Evolutionary conservation across 2,888 invertebrate genomes (phyloP).

Genomic region (Anoplius nigerrimus): DNA sequence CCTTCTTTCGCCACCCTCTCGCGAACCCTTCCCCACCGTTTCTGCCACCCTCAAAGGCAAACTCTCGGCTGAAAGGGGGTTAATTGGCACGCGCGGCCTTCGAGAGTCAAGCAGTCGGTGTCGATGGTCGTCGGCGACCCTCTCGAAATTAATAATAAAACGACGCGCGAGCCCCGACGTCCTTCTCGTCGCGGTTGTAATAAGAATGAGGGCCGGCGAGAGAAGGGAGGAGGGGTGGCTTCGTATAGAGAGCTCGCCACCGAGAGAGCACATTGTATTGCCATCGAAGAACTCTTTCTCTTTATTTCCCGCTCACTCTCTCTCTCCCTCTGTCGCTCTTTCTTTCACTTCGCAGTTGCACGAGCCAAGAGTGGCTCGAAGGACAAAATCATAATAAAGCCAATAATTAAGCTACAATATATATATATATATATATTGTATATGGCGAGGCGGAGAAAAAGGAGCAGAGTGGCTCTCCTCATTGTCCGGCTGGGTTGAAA

Average conservation of each 20-base stretch:
- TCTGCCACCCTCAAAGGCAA: slow-evolving; percentile 31
- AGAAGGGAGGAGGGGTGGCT: slow-evolving; percentile 26
- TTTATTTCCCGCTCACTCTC: slow-evolving; percentile 10
- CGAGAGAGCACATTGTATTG: slow-evolving; percentile 42
- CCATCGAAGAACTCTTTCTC: slow-evolving; percentile 38
- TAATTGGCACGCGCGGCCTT: slow-evolving; percentile 50
- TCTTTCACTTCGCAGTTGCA: slow-evolving; percentile 25
- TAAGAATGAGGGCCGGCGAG: slow-evolving; percentile 52
- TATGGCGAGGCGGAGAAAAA: slow-evolving; percentile 37
- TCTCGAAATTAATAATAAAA: slow-evolving; percentile 65
- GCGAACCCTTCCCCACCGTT: slow-evolving; percentile 15
- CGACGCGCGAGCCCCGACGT: slow-evolving; percentile 46
- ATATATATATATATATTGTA: slow-evolving; percentile 23
- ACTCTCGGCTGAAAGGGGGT: slow-evolving; percentile 35
- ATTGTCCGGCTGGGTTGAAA: slow-evolving; percentile 67
- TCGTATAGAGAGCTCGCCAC: slow-evolving; percentile 42
- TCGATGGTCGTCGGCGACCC: slow-evolving; percentile 55
- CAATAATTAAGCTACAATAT: slow-evolving; percentile 68
- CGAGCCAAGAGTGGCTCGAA: slow-evolving; percentile 54
- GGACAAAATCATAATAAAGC: slow-evolving; percentile 71
- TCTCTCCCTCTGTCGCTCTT: slow-evolving; percentile 2
- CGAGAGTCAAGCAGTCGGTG: slow-evolving; percentile 41
- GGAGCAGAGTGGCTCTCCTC: slow-evolving; percentile 56
- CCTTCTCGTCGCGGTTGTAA: slow-evolving; percentile 55
- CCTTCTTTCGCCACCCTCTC: neutral